phyloP scores from a whole-genome alignment of 2,888 invertebrate genomes.

The Salpingus planirostris region DNA sequence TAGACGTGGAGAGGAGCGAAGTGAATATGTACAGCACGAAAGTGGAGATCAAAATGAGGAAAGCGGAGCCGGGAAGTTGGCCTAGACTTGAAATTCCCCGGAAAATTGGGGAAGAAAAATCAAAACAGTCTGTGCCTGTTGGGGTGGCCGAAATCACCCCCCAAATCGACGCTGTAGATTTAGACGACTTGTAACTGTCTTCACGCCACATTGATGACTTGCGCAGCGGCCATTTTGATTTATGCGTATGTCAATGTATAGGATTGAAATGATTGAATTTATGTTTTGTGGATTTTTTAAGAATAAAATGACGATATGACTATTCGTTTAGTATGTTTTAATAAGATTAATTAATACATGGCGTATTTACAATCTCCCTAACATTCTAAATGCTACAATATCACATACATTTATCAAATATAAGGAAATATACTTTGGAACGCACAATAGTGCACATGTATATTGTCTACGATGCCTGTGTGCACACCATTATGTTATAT shows the following conservation, averaged over 20 bases:
- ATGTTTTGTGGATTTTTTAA: too few relatives aligned
- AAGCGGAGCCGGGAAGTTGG: conserved; percentile 81
- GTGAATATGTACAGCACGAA: conserved; percentile 81
- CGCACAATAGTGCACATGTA: conserved; percentile 35
- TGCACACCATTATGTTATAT: conserved; percentile 22
- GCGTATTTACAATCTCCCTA: conserved; percentile 30
- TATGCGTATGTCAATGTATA: too few relatives aligned
- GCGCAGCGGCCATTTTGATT: too few relatives aligned
- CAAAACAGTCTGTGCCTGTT: too few relatives aligned
- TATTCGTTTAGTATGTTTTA: neutral
- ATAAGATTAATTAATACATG: conserved; percentile 22
- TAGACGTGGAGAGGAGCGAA: conserved; percentile 61
- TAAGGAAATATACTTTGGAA: conserved; percentile 37
- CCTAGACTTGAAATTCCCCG: conserved; percentile 61
- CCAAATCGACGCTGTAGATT: too few relatives aligned
- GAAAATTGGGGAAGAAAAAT: too few relatives aligned
- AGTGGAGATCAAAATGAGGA: conserved; percentile 85
- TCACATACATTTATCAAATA: conserved; percentile 40
- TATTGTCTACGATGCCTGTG: conserved; percentile 38
- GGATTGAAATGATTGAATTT: too few relatives aligned
- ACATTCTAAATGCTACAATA: conserved; percentile 30
- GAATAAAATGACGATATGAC: too few relatives aligned
- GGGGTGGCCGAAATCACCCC: too few relatives aligned
- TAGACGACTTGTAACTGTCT: too few relatives aligned
- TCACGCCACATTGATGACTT: too few relatives aligned